These are phyloP conservation scores for Thryonomys swinderianus DNA, from an alignment of 2,113 vertebrate genomes.

Conservation along the genomic window DNA sequence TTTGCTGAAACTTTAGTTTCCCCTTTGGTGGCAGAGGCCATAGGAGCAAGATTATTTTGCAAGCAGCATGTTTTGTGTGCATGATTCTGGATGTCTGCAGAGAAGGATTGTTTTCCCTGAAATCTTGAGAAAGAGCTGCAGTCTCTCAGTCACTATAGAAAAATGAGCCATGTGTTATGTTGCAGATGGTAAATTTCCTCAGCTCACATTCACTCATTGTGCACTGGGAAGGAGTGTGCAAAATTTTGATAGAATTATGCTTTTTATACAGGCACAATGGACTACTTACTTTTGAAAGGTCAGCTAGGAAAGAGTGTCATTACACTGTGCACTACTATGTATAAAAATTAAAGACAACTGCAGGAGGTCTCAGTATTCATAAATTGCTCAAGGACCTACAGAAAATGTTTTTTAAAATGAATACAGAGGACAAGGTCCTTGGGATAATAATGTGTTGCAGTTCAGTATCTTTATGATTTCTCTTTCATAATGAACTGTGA, in stretches of 20 bases:
- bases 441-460: neutral
- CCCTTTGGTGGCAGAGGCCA: neutral
- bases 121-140: neutral
- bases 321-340: neutral
- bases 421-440: neutral
- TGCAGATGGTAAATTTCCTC: slow-evolving; percentile 59
- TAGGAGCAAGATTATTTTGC: neutral
- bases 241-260: slow-evolving; percentile 40
- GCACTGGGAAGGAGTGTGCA: slow-evolving; percentile 33
- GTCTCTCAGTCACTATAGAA: neutral
- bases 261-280: slow-evolving; percentile 30
- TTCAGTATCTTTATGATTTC: neutral
- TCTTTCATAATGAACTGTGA: neutral
- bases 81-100: neutral
- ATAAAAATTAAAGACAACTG: no score
- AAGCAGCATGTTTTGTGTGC: neutral
- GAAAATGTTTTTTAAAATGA: neutral
- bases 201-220: slow-evolving; percentile 15
- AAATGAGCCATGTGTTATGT: slow-evolving; percentile 34
- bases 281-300: slow-evolving; percentile 61
- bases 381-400: slow-evolving; percentile 1
- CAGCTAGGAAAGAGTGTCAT: slow-evolving; percentile 43
- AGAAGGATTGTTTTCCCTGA: slow-evolving; percentile 31
- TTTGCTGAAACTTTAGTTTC: slow-evolving; percentile 15
- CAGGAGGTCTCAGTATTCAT: neutral